phyloP scores from a whole-genome alignment of 2,113 vertebrate species.

The Hassar affinis region DNA sequence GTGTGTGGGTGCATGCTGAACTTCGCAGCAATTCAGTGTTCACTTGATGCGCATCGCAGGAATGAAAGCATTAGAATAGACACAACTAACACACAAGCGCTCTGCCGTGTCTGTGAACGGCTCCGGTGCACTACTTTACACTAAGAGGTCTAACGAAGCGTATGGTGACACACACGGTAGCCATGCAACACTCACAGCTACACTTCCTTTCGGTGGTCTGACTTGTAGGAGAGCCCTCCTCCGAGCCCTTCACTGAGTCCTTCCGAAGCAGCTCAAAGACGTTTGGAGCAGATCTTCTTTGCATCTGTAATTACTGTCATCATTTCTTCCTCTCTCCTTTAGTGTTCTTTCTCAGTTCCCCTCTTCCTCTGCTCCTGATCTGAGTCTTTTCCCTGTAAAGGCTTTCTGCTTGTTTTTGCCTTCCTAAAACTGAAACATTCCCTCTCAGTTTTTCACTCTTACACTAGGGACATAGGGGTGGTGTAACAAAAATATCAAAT shows the following conservation, averaged over 20 bases:
- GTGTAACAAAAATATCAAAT: background rate
- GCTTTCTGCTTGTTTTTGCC: background rate
- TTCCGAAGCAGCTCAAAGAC: slow-evolving; percentile 82
- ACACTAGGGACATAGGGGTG: background rate
- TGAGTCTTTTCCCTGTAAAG: background rate
- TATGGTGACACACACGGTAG: slow-evolving; percentile 6
- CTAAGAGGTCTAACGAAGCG: background rate
- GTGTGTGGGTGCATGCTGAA: slow-evolving; percentile 25
- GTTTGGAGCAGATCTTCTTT: slow-evolving; percentile 91
- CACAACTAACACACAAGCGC: slow-evolving; percentile 6
- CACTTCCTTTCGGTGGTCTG: slow-evolving; percentile 73
- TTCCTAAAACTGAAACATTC: background rate
- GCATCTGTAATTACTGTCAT: slow-evolving; percentile 75
- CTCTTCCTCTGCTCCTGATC: background rate
- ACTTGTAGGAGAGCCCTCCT: slow-evolving; percentile 76
- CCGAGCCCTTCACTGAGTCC: slow-evolving; percentile 79
- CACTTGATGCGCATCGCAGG: background rate
- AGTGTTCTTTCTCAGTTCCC: background rate
- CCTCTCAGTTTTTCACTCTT: background rate
- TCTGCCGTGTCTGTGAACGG: background rate
- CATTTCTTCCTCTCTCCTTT: background rate
- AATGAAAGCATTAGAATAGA: background rate
- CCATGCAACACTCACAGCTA: slow-evolving; percentile 24
- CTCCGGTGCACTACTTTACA: background rate
- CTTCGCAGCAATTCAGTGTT: background rate